Base-by-base conservation (phyloP, 2,888 invertebrate genomes). In the Drosophila rubida region DNA sequence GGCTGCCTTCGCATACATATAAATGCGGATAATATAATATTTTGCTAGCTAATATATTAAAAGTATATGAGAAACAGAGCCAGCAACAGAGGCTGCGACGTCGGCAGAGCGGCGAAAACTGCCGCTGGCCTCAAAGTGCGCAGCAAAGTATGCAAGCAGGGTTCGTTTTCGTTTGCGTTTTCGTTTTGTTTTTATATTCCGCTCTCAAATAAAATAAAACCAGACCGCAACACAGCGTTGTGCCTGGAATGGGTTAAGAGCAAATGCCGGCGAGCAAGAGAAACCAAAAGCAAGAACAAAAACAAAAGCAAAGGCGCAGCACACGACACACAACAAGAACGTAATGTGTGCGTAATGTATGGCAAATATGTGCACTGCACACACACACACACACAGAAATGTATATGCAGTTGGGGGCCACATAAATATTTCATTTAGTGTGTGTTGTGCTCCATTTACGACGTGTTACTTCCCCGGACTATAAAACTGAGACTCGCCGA, bases 31-130 rank as follows among this genome's bases (percentile, higher is more conserved):
- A 84, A 87, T 84, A 87, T 82, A 69, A 81, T 79, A 87, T 87
- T 85, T 79, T 77, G 64, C 82, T 81, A 83, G 86, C 88, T 83
- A 83, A 83, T 83, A 87, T 87, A 87, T 83, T 83, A 83, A 82
- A 85, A 81, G 79, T 72, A 76, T 69, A 64, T 77, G 48, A 59
- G 41, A 53, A 42, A 27, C 27, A 41, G 54, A 14, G 5, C 8
- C 32, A 14, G 11, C 14, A n/a, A 7, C 53, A 42, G 30, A 42
- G 4, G n/a, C 4, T 11, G 30, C 5, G 25, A 6, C 25, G 25
- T 0, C 4, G 4, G 30, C 4, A 11, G 30, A n/a, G 32, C 4
- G 25, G 7, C 25, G 14, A 65, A 80, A 75, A 69, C 66, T 63
- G 87, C 84, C 87, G 68, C 70, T 69, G 70, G 77, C 64, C 74